Evolutionary conservation across 1,140 invertebrate genomes (phyloP), one percentile per base, ranked within the genome.

Genomic region (Achroia grisella): DNA sequence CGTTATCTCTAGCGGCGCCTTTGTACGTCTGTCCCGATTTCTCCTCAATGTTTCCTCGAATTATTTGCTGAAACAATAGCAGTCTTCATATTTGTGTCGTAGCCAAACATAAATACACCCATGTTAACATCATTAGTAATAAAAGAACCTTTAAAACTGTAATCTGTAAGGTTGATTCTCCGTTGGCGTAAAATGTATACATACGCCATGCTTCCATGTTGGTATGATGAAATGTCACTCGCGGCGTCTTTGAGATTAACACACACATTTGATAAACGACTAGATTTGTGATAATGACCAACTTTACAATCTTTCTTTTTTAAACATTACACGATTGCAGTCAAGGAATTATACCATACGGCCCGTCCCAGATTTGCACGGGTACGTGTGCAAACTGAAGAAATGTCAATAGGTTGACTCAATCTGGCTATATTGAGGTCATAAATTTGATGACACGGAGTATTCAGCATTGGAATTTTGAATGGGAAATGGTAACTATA

Each of bases 21-120:
- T 74, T 75, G 66, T 69, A 50, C 63, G 63, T 47, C 2, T 23
- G 66, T 52, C 63, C 65, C 68, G 77, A 79, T 81, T 83, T 77
- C 76, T 71, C 73, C 52, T 50, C 52, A 47, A 71, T 67, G 66
- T 68, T 79, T 83, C 76, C 61, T 58, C 60, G 75, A 74, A 79
- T 73, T 81, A 81, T 83, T 84, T 84, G 71, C 73, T 80, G 68
- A 81, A 80, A 79, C 75, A 81, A 80, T 79, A 80, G 67, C 68
- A 71, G 66, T 63, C 52, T 79, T 67, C 56, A 66, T 69, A 65
- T 73, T 71, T 73, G 59, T 66, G 56, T 48, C 62, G 44, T 51
- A 59, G 48, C 62, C 56, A 54, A 65, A 55, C 44, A 57, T 60
- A 55, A 17, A 14, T 23, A 23, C 6, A 6, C 2, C 6, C 17